Base-by-base conservation (phyloP, 2,888 invertebrate species). In the Drosophila ochracea region DNA sequence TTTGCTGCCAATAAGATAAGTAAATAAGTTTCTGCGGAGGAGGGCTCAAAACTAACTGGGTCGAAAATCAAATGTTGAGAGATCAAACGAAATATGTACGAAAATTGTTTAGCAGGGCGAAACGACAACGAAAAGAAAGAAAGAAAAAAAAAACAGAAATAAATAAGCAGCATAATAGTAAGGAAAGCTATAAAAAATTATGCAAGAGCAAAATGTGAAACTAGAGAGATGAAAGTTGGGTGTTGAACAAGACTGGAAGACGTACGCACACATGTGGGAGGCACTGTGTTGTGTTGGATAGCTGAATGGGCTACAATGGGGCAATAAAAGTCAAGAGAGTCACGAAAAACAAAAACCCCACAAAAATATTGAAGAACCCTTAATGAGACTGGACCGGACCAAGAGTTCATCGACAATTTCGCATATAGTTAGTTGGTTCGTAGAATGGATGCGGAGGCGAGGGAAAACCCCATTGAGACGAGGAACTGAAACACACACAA, bases 341-440 rank as follows among this genome's bases (percentile, higher is more conserved):
- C 25, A 62, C 49, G 53, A 76, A 62, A 67, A 63, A 66, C 43
- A 21, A 43, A 61, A 47, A 37, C 19, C 21, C 43, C 43, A 21
- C 43, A 43, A 3, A 55, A 65, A 74, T 76, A 76, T 68, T 84
- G 89, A 79, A 81, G 87, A 75, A 58, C 84, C 79, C 84, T 84
- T 86, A 81, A 83, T 77, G 70, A 76, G 78, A 54, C 57, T 64
- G 65, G 49, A 68, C 63, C 41, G 59, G 62, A n/a, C 43, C 43
- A 43, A 43, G 31, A 80, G 63, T 65, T 52, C 55, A 60, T 30
- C 55, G 43, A 62, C 54, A 63, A 54, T 47, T 39, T 68, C 49
- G 10, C 31, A 63, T 41, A 59, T 47, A 25, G 59, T 49, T 67
- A 31, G 7, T 6, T 39, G 39, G 47, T n/a, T 13, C 16, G n/a